phyloP scores from a whole-genome alignment of 2,888 invertebrate species.

The Zaprionus bogoriensis region DNA sequence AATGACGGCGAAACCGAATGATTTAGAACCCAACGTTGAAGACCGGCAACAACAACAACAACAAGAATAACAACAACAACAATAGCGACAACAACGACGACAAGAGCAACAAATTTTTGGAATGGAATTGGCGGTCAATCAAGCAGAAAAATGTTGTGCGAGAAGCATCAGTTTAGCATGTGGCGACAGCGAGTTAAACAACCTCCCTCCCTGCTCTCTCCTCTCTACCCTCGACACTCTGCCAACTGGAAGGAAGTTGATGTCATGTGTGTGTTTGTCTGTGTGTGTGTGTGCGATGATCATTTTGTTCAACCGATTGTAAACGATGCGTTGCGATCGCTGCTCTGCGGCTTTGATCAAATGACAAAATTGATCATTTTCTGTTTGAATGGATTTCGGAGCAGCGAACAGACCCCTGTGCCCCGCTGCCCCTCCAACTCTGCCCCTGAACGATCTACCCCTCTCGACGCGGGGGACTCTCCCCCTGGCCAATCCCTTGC shows the following conservation, averaged over 20 bases:
- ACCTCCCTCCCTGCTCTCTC: conserved; percentile 14
- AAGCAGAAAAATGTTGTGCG: conserved; percentile 70
- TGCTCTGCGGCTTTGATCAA: conserved; percentile 78
- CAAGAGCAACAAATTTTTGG: conserved; percentile 20
- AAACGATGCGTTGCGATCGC: conserved; percentile 77
- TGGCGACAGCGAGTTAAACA: conserved; percentile 66
- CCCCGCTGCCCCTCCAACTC: not conserved
- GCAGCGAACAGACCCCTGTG: conserved; percentile 26
- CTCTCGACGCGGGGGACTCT: not conserved
- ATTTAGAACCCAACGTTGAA: conserved; percentile 64
- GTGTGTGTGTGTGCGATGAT: conserved; percentile 60
- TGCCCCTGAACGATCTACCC: not conserved
- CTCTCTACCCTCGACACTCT: not conserved
- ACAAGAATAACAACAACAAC: conserved; percentile 14
- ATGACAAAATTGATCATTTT: conserved; percentile 79
- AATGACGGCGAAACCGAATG: conserved; percentile 76
- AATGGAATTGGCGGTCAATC: conserved; percentile 63
- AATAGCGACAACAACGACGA: conserved; percentile 10
- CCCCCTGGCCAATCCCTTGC: conserved; percentile 7
- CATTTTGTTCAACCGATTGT: conserved; percentile 76
- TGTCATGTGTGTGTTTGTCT: conserved; percentile 36
- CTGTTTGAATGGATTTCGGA: conserved; percentile 76
- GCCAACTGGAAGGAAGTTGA: conserved; percentile 41
- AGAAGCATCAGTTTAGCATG: conserved; percentile 72
- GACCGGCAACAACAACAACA: conserved; percentile 29